A percentile compares a stretch with the other conserved stretches of the same genome.
phyloP scores from a whole-genome alignment of 2,888 invertebrate species.

The Eupsilia transversa region DNA sequence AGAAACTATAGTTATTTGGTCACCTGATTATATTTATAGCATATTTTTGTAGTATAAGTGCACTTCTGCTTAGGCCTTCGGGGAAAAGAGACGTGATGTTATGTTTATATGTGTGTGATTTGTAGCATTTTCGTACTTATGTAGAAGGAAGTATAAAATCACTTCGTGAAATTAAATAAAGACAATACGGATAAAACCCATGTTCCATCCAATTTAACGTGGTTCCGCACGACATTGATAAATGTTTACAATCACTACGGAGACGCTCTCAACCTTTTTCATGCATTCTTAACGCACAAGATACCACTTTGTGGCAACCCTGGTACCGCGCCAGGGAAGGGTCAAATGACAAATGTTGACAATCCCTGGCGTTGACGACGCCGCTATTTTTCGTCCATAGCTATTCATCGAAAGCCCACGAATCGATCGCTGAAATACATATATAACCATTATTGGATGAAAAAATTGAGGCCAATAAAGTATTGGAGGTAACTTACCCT shows the following conservation, averaged over 20 bases:
- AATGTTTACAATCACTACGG: conserved; percentile 45
- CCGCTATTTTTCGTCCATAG: conserved; percentile 41
- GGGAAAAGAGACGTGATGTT: too few relatives aligned
- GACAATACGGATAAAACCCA: background rate
- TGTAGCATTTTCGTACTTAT: background rate
- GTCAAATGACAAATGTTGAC: conserved; percentile 67
- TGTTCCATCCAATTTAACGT: conserved; percentile 11
- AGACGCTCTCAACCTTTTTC: conserved; percentile 34
- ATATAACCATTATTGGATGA: conserved; percentile 46
- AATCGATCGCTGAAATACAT: conserved; percentile 46
- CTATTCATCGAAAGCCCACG: conserved; percentile 33
- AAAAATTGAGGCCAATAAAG: conserved; percentile 38
- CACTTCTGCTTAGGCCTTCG: too few relatives aligned
- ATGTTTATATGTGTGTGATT: background rate
- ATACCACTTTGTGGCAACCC: conserved; percentile 39
- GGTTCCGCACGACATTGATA: conserved; percentile 40
- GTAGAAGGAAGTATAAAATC: background rate
- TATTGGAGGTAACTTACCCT: conserved; percentile 4
- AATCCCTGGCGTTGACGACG: conserved; percentile 52
- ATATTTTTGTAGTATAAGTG: too few relatives aligned
- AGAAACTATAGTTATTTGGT: background rate
- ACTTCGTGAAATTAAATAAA: conserved; percentile 9
- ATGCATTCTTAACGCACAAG: conserved; percentile 45
- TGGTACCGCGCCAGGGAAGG: conserved; percentile 26
- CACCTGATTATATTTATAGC: too few relatives aligned